phyloP scores from a whole-genome alignment of 1,140 invertebrate species.

The Trinorchestia longiramus region DNA sequence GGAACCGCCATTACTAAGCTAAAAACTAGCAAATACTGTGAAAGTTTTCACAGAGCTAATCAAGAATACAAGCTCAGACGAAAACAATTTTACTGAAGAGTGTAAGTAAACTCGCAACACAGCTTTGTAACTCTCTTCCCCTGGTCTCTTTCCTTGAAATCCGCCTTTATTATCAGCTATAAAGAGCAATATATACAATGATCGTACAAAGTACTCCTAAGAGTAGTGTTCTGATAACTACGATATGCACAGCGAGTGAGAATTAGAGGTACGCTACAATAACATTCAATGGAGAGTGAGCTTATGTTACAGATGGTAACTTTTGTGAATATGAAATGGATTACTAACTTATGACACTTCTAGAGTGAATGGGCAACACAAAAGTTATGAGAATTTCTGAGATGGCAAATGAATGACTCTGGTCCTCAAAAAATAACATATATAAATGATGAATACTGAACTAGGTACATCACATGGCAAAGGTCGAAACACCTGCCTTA shows the following conservation, averaged over 20 bases:
- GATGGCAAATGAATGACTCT: conserved; percentile 36
- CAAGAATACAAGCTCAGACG: not conserved
- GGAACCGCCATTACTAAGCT: conserved; percentile 22
- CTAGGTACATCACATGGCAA: conserved; percentile 54
- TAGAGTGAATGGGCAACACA: conserved; percentile 26
- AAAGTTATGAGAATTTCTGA: conserved; percentile 45
- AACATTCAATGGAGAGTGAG: conserved; percentile 45
- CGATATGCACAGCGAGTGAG: conserved; percentile 54
- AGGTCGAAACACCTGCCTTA: conserved; percentile 29
- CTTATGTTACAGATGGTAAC: conserved; percentile 23
- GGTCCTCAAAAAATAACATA: conserved; percentile 47
- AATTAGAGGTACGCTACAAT: conserved; percentile 48
- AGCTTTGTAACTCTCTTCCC: conserved; percentile 2
- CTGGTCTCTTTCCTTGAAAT: conserved; percentile 16
- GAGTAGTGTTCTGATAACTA: conserved; percentile 47
- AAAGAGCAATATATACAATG: conserved; percentile 33
- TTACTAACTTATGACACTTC: conserved; percentile 18
- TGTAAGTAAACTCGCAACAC: not conserved
- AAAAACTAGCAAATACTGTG: not conserved
- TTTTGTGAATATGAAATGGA: conserved; percentile 15
- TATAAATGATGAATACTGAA: conserved; percentile 49
- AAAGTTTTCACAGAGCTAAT: not conserved
- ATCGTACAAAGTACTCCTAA: conserved; percentile 43
- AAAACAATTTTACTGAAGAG: not conserved
- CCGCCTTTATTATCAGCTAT: not conserved